Evolutionary conservation across 2,797 vertebrate genomes (phyloP), one percentile per base, ranked within the genome.

Genomic region (Lates japonicus): DNA sequence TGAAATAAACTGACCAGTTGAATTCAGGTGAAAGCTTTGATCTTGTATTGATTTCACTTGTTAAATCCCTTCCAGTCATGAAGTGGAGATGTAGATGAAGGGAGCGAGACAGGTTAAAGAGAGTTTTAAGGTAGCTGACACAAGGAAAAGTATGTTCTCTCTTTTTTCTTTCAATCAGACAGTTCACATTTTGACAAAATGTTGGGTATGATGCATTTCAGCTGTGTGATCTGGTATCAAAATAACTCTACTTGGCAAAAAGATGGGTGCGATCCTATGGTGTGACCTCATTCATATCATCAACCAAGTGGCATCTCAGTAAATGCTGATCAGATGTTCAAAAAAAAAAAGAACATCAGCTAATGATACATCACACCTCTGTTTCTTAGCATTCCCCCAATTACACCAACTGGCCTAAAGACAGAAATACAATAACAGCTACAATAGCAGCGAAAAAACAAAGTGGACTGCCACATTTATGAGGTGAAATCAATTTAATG

Each of bases 1-100:
- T 70, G 54, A 76, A 77, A 60, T 49, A 78, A 51, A 74, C 22
- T 64, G 68, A 70, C 48, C 37, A 63, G 68, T 65, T 78, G 75
- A 80, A 78, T 71, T 77, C 52, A 81, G 73, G 61, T 74, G 57
- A 81, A 78, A 66, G 71, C 55, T 52, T 76, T 71, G 51, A 74
- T 83, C 62, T 65, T 35, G 39, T 44, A 80, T 76, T 71, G 74
- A 86, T 63, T 87, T 67, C 42, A 42, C 31, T 52, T 46, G 48
- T 68, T 67, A 59, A 70, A 64, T 62, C 31, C 8, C n/a, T 49
- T 51, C 42, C 37, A 57, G 44, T 61, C 55, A 61, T 13, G 49
- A 22, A 31, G 29, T 5, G n/a, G 31, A 44, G 44, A 64, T 68
- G 37, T 2, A 77, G 37, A 74, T 42, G 35, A 74, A 51, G 41